Base-by-base conservation (phyloP, 1,140 invertebrate species). In the Penaeus vannamei region DNA sequence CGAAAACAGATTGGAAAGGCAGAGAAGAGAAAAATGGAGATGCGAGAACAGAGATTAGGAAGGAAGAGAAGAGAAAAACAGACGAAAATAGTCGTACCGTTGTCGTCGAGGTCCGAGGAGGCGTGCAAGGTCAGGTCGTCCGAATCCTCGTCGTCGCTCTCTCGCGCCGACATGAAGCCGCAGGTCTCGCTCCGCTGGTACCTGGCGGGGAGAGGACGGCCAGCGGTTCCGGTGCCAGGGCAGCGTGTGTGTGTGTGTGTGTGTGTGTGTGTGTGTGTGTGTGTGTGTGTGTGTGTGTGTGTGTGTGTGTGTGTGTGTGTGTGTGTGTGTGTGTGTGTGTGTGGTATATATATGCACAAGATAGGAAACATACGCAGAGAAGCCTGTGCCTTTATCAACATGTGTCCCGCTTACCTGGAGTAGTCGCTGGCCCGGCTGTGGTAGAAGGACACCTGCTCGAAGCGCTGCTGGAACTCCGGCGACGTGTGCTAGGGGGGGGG, bases 361-460 rank as follows among this genome's bases (percentile, higher is more conserved):
- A 42, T 42, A 42, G 36, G 3, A 42, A 42, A 7, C 36, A 53
- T 12, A 53, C 12, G 14, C 12, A 53, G 3, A 53, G 10, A 53
- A 14, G 14, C 5, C 1, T 14, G 8, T 14, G 2, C 8, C 0
- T 53, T 53, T 1, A 12, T 14, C 1, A 0, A 53, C 4, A 76
- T 7, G 5, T n/a, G 10, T 4, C 32, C 20, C 29, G n/a, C 86
- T 84, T n/a, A 88, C 86, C 66, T 88, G 64, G 81, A 32, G 53
- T 84, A 88, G 81, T 88, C 66, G 42, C 86, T 84, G 62, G 17
- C 32, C 5, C 86, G 46, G 26, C 66, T 77, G 80, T 84, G 81
- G 42, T 88, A 88, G 81, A 88, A 88, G 64, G 86, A 88, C 22
- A 88, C 81, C 23, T 62, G 46, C 66, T 88, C 86, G 60, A 88